Conservation (phyloP, 2,113 vertebrate species). For the Porphyrio hochstetteri region DNA sequence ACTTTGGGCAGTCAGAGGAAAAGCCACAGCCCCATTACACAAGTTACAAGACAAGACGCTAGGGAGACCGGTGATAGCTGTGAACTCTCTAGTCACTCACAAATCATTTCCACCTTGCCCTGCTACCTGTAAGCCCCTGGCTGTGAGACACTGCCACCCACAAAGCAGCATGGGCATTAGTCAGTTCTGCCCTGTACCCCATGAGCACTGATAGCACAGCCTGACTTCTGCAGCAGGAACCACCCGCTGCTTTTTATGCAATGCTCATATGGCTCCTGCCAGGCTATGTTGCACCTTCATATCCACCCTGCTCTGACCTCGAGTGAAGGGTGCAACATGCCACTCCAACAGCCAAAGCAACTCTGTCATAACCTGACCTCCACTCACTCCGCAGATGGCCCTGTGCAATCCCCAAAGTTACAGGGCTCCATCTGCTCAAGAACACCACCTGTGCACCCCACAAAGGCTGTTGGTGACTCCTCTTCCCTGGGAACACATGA, state of each 20-base stretch:
- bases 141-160: background rate
- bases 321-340: background rate
- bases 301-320: background rate
- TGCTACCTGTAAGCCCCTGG: fast-evolving
- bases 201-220: background rate
- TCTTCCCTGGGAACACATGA: fast-evolving
- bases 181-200: background rate
- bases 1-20: background rate
- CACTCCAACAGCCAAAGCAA: fast-evolving
- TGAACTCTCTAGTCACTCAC: background rate
- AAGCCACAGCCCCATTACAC: fast-evolving
- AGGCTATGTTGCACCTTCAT: background rate
- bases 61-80: background rate
- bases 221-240: fast-evolving
- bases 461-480: fast-evolving
- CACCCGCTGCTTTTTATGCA: background rate
- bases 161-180: background rate
- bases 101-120: background rate
- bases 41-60: background rate
- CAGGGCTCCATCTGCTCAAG: background rate
- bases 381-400: background rate
- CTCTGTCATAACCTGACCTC: background rate
- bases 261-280: fast-evolving
- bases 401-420: background rate
- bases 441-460: background rate